Percentiles rank a stretch among this genome's conserved stretches.
Evolutionary conservation across 2,797 vertebrate genomes (phyloP).

Genomic region (Poeciliopsis paucimaculata): DNA sequence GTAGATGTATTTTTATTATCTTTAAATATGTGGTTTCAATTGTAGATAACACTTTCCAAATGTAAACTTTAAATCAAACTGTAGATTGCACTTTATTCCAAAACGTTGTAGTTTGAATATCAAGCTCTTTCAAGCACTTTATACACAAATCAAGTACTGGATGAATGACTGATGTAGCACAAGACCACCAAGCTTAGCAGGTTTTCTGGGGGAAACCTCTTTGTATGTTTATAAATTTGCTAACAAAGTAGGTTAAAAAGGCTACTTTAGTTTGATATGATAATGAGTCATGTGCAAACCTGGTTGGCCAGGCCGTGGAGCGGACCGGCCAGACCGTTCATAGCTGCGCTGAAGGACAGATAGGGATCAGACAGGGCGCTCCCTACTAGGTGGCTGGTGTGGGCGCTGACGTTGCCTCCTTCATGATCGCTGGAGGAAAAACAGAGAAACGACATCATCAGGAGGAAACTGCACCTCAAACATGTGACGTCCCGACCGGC

Average conservation of each 20-base stretch:
- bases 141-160: too few relatives aligned
- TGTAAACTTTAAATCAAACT: too few relatives aligned
- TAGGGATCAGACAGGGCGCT: constrained; percentile 96
- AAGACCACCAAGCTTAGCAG: too few relatives aligned
- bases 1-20: too few relatives aligned
- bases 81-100: too few relatives aligned
- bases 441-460: not conserved
- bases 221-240: not conserved
- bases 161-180: too few relatives aligned
- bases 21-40: too few relatives aligned
- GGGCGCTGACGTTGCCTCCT: constrained; percentile 94
- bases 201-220: too few relatives aligned
- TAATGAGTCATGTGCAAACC: constrained; percentile 75
- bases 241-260: not conserved
- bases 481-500: constrained; percentile 18
- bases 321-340: constrained; percentile 96
- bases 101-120: too few relatives aligned
- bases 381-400: constrained; percentile 95
- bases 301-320: constrained; percentile 97
- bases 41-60: too few relatives aligned
- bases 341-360: constrained; percentile 94
- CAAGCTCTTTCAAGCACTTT: too few relatives aligned
- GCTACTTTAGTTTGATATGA: not conserved
- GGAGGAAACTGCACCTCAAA: not conserved
- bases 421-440: constrained; percentile 88